Conservation (phyloP, 2,113 vertebrate genomes). For the Dicentrarchus labrax region DNA sequence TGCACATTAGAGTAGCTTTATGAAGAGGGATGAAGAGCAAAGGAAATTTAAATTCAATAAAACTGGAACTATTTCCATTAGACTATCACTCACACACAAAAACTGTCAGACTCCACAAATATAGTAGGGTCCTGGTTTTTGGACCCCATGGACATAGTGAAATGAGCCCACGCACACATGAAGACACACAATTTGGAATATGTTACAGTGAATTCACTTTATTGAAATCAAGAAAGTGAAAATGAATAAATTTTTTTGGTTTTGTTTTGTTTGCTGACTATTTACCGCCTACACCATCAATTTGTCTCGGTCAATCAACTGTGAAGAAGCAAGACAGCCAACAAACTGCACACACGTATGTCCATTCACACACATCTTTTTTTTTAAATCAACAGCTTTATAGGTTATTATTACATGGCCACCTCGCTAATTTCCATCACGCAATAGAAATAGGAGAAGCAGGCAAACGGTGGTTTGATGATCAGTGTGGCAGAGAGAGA, state of each 20-base stretch:
- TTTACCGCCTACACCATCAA: neutral
- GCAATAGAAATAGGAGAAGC: constrained; percentile 56
- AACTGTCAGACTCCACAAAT: too few species aligned
- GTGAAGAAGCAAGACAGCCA: neutral
- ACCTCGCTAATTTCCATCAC: constrained; percentile 54
- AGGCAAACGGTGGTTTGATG: constrained; percentile 49
- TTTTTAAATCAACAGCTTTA: constrained; percentile 21
- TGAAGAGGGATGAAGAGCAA: neutral
- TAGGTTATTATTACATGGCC: constrained; percentile 26
- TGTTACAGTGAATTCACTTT: neutral
- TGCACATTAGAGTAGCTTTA: neutral
- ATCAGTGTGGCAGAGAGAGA: constrained; percentile 41
- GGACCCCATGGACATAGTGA: too few species aligned
- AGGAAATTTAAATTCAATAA: neutral
- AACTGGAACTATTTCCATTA: neutral
- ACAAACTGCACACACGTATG: constrained; percentile 3
- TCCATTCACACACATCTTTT: constrained; percentile 16
- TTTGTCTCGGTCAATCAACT: constrained; percentile 30
- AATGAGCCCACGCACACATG: neutral
- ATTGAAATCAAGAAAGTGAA: neutral
- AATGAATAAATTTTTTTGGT: neutral
- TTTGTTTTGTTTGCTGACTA: neutral
- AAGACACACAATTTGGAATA: neutral
- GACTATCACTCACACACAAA: neutral
- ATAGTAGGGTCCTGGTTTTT: too few species aligned